Evolutionary conservation across 92 coral and sea anemone genomes (phyloP), one percentile per base, ranked within the genome.

Genomic region (Virgularia gustaviana): DNA sequence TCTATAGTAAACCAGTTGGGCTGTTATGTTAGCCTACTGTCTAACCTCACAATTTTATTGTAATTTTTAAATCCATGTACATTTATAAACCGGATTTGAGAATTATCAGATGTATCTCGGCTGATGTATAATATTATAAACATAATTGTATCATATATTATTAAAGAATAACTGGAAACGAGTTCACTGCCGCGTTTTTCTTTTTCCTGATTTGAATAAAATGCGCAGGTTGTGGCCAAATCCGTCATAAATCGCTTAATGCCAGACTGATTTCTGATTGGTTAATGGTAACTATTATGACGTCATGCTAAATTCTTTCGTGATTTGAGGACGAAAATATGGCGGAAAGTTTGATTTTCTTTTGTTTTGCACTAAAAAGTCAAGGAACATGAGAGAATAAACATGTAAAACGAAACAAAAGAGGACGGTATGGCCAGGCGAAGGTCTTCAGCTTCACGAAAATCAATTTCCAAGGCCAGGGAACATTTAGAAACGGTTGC

Each of bases 291-390:
- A 20, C 31, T 49, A 68, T 68, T 68, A 68, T 68, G 75, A 68
- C 75, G 75, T 68, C 75, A 68, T 34, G 51, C 47, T 68, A 15
- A 41, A 30, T 68, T 35, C 41, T 49, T 27, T 9, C 6, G 3
- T 12, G 55, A 47, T 52, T 52, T 28, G 24, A 49, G 34, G 54
- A 44, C 42, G 8, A 15, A 41, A 59, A 66, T 49, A 49, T 49
- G 75, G 75, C 75, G 75, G 60, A 68, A 47, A 51, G 32, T 49
- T 68, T 32, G 31, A 49, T 41, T 68, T 68, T 51, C 11, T 31
- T 49, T 31, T 33, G 49, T 36, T 19, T 39, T 3, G 31, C 51
- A 39, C 11, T 16, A 9, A 31, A 32, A 44, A 31, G 30, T 25
- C 27, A n/a, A 34, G 6, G 1, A 31, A 32, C 61, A 52, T 12